Conservation (phyloP, 92 coral and sea anemone genomes). For the Parazoanthus darwini region DNA sequence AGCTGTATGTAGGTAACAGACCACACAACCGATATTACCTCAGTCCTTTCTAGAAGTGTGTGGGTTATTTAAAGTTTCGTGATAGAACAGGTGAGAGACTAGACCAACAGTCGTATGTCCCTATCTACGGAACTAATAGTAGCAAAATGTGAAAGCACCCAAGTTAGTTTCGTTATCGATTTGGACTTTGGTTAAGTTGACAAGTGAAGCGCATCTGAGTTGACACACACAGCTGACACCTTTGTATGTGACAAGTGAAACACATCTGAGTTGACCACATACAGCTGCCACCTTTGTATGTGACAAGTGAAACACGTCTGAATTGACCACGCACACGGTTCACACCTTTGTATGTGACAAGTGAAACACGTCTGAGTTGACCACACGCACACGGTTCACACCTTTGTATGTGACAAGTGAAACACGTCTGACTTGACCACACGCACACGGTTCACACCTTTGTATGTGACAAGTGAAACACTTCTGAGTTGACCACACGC, state of each 20-base stretch:
- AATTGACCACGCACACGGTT: neutral
- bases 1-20: too few relatives aligned
- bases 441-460: too few relatives aligned
- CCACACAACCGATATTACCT: too few relatives aligned
- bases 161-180: too few relatives aligned
- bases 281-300: neutral
- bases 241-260: too few relatives aligned
- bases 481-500: neutral
- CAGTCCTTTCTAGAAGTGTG: too few relatives aligned
- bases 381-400: neutral
- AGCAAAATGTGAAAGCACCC: too few relatives aligned
- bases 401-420: neutral
- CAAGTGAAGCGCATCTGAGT: neutral
- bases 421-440: neutral
- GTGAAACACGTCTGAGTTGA: neutral
- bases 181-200: too few relatives aligned
- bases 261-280: neutral
- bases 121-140: too few relatives aligned
- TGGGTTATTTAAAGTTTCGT: too few relatives aligned
- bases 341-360: neutral
- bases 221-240: neutral
- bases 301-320: neutral
- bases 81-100: too few relatives aligned
- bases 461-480: neutral
- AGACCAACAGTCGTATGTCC: too few relatives aligned